These are phyloP conservation scores for Troides aeacus DNA, from an alignment of 2,888 invertebrate species.

Conservation along the genomic window DNA sequence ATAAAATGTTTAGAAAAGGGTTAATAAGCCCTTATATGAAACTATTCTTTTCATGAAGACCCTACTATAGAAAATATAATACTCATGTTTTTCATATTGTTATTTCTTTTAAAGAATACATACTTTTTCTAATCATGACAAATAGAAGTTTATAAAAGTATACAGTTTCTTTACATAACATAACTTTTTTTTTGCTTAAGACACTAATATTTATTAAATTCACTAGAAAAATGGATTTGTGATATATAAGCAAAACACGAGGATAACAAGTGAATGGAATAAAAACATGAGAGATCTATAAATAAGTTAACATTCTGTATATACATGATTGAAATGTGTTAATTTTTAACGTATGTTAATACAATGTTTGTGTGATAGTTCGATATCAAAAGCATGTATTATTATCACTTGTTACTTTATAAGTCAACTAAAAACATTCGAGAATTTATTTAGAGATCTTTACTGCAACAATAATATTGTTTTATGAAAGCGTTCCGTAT, in stretches of 20 bases:
- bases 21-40: neutral
- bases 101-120: too few relatives aligned
- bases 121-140: neutral
- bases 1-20: too few relatives aligned
- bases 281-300: neutral
- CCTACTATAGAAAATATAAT: neutral
- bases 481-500: neutral
- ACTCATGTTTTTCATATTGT: neutral
- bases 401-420: neutral
- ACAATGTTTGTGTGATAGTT: neutral
- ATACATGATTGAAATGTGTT: neutral
- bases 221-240: neutral
- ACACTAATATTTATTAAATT: too few relatives aligned
- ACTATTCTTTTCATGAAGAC: neutral
- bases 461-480: neutral
- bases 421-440: neutral
- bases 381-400: neutral
- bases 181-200: too few relatives aligned
- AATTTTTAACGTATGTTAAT: neutral
- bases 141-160: neutral
- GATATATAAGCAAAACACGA: neutral
- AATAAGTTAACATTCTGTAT: neutral
- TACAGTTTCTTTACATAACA: neutral
- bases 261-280: neutral
- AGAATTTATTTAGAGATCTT: conserved; percentile 1